phyloP scores from a whole-genome alignment of 2,888 invertebrate genomes.

The Pammene aurita region DNA sequence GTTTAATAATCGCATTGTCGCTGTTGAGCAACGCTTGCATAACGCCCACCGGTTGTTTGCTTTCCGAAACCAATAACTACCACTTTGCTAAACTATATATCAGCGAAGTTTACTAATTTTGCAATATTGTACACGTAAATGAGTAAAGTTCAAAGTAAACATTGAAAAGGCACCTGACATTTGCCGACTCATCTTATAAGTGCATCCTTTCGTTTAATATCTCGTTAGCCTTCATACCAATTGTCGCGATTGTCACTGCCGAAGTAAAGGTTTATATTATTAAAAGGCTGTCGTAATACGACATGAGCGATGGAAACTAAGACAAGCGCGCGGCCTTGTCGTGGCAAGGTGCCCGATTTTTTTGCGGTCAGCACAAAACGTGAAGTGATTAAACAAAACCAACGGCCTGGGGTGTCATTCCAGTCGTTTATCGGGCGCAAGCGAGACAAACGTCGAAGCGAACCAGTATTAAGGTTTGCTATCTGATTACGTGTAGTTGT shows the following conservation, averaged over 20 bases:
- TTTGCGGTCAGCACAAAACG: conserved; percentile 74
- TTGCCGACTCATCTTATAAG: conserved; percentile 64
- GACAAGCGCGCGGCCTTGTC: conserved; percentile 68
- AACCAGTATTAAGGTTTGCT: conserved; percentile 1
- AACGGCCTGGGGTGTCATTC: conserved; percentile 50
- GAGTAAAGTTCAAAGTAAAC: conserved; percentile 65
- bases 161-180: conserved; percentile 66
- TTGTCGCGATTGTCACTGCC: conserved; percentile 60
- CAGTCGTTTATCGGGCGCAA: background rate
- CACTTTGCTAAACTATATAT: conserved; percentile 42
- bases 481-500: conserved; percentile 5
- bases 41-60: conserved; percentile 52
- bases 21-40: conserved; percentile 60
- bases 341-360: conserved; percentile 72
- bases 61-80: conserved; percentile 56
- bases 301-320: conserved; percentile 67
- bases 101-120: conserved; percentile 35
- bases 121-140: conserved; percentile 41
- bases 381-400: conserved; percentile 67
- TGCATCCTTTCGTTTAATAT: conserved; percentile 72
- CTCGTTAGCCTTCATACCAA: conserved; percentile 74
- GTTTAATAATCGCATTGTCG: conserved; percentile 54
- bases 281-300: conserved; percentile 57
- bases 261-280: conserved; percentile 40
- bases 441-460: background rate